Conservation (phyloP, 64 coral and sea anemone species). For the Montipora foliosa region DNA sequence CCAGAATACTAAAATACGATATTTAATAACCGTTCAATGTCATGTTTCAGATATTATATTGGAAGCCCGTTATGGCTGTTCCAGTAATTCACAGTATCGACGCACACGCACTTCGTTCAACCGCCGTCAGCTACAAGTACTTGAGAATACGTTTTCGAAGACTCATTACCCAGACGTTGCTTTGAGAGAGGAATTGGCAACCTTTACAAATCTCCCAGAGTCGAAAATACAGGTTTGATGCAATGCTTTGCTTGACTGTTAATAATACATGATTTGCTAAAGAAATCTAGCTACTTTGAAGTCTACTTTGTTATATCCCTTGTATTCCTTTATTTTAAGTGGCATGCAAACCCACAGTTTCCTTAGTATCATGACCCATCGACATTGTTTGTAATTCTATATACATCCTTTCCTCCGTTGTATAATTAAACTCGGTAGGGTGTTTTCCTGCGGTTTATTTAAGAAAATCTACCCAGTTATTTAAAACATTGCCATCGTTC, state of each 20-base stretch:
- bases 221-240: constrained; percentile 68
- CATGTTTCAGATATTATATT: constrained; percentile 71
- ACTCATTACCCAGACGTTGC: constrained; percentile 74
- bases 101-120: constrained; percentile 69
- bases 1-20: no score
- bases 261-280: no score
- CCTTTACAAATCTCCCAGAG: constrained; percentile 71
- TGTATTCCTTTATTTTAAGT: no score
- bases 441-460: background rate
- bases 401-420: no score
- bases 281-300: no score
- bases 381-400: no score
- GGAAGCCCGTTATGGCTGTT: constrained; percentile 52
- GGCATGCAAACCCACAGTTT: no score
- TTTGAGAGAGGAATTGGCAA: constrained; percentile 59
- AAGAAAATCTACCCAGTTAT: background rate
- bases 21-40: background rate
- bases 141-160: constrained; percentile 68
- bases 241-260: no score
- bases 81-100: constrained; percentile 18
- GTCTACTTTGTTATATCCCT: no score
- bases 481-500: background rate
- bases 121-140: constrained; percentile 47
- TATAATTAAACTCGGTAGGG: no score
- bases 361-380: no score